Conservation (phyloP, 1,140 invertebrate species). For the Dreissena rostriformis region DNA sequence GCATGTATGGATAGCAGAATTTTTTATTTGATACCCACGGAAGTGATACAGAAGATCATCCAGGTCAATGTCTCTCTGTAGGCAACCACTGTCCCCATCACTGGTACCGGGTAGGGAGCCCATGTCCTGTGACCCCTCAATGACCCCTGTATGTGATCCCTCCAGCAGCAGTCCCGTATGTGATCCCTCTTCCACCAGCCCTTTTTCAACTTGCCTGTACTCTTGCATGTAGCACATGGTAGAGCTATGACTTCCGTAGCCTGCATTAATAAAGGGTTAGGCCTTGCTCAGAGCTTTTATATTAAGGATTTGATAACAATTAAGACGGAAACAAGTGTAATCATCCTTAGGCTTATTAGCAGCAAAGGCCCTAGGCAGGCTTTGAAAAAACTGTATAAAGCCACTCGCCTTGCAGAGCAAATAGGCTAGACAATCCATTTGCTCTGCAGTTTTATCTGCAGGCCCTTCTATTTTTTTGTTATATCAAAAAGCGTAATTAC, state of each 20-base stretch:
- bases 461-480: too few relatives aligned
- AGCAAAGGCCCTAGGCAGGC: too few relatives aligned
- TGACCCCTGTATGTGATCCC: too few relatives aligned
- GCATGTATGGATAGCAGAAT: too few relatives aligned
- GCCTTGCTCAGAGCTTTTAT: not conserved
- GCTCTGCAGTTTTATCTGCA: too few relatives aligned
- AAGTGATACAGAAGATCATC: slow-evolving; percentile 49
- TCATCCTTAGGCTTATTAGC: too few relatives aligned
- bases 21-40: slow-evolving; percentile 1
- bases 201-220: slow-evolving; percentile 12
- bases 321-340: too few relatives aligned
- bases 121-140: not conserved
- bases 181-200: not conserved
- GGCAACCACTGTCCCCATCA: slow-evolving; percentile 2
- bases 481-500: too few relatives aligned
- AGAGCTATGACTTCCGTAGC: slow-evolving; percentile 31
- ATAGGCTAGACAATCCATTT: too few relatives aligned
- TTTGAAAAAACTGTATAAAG: too few relatives aligned
- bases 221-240: slow-evolving; percentile 1
- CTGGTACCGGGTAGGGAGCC: not conserved
- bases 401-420: too few relatives aligned
- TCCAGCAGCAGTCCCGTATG: not conserved
- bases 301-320: too few relatives aligned
- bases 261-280: not conserved
- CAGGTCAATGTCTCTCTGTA: slow-evolving; percentile 32